Conservation (phyloP, 2,888 invertebrate genomes). For the Liodrosophila aerea region DNA sequence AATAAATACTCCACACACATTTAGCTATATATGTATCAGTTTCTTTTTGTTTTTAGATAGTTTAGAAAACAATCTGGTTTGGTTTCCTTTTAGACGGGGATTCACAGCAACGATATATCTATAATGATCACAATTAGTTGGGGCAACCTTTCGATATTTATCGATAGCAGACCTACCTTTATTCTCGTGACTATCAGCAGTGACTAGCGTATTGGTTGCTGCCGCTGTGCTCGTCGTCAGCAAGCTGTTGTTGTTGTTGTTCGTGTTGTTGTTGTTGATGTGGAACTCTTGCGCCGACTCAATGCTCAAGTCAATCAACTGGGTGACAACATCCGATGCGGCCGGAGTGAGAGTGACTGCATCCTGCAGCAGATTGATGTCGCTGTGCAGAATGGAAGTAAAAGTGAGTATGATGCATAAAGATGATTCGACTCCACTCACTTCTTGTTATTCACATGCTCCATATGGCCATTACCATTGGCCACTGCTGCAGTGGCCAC, state of each 20-base stretch:
- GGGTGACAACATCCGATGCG: constrained; percentile 69
- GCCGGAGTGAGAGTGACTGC: constrained; percentile 63
- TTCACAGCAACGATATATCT: constrained; percentile 83
- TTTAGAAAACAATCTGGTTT: constrained; percentile 70
- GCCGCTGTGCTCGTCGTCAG: constrained; percentile 81
- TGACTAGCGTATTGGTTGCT: constrained; percentile 82
- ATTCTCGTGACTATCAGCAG: constrained; percentile 83
- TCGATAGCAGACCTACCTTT: constrained; percentile 70
- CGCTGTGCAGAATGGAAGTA: constrained; percentile 63
- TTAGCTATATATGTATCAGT: constrained; percentile 76
- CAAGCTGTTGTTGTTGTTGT: constrained; percentile 81
- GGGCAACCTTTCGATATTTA: background rate
- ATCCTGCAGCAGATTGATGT: constrained; percentile 81
- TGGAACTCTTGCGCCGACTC: constrained; percentile 81
- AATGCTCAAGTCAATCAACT: constrained; percentile 82
- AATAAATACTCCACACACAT: constrained; percentile 78
- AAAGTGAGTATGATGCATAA: background rate
- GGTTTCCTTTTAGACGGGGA: constrained; percentile 70
- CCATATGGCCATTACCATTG: constrained; percentile 80
- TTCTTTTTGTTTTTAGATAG: constrained; percentile 35
- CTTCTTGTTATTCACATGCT: constrained; percentile 82
- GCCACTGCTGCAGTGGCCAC: constrained; percentile 12
- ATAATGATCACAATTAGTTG: no score
- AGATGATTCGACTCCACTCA: constrained; percentile 46
- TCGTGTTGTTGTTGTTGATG: constrained; percentile 79